Conservation (phyloP, 2,797 vertebrate genomes). For the Aulostomus chinensis region DNA sequence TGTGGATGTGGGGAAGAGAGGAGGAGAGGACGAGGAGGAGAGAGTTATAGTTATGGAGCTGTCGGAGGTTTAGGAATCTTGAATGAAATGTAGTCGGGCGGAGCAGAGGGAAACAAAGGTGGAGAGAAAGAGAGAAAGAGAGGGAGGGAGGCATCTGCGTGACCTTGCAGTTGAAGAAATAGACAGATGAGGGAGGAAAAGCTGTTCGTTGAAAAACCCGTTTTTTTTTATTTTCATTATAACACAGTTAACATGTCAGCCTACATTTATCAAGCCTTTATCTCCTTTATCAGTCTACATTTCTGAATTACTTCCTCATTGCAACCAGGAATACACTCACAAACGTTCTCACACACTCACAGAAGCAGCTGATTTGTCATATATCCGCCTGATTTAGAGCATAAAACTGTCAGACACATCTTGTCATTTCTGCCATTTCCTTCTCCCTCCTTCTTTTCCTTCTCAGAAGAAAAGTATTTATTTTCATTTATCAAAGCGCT, state of each 20-base stretch:
- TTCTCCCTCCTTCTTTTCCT: slow-evolving; percentile 50
- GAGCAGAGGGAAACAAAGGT: slow-evolving; percentile 65
- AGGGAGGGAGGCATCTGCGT: slow-evolving; percentile 26
- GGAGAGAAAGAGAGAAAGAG: slow-evolving; percentile 25
- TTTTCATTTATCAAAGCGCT: slow-evolving; percentile 83
- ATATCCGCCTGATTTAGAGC: slow-evolving; percentile 51
- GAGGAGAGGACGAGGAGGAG: slow-evolving; percentile 56
- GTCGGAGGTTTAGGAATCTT: slow-evolving; percentile 70
- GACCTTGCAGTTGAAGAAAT: slow-evolving; percentile 68
- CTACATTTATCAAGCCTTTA: slow-evolving; percentile 32
- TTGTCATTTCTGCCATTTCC: slow-evolving; percentile 51
- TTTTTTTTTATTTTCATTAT: slow-evolving; percentile 24
- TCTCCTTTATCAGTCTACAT: no score
- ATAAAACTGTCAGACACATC: slow-evolving; percentile 61
- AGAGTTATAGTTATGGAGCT: slow-evolving; percentile 81
- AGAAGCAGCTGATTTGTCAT: slow-evolving; percentile 30
- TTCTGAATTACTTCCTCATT: no score
- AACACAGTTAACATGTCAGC: slow-evolving; percentile 56
- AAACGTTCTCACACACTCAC: neutral
- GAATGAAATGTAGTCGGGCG: slow-evolving; percentile 72
- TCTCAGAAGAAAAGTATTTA: slow-evolving; percentile 78
- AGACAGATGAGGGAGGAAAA: slow-evolving; percentile 47
- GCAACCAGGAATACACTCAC: slow-evolving; percentile 27
- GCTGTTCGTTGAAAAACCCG: no score
- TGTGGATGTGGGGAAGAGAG: slow-evolving; percentile 71